Base-by-base conservation (phyloP, 37 sponge, comb jelly and placozoan species). In the Theonella swinhoei region DNA sequence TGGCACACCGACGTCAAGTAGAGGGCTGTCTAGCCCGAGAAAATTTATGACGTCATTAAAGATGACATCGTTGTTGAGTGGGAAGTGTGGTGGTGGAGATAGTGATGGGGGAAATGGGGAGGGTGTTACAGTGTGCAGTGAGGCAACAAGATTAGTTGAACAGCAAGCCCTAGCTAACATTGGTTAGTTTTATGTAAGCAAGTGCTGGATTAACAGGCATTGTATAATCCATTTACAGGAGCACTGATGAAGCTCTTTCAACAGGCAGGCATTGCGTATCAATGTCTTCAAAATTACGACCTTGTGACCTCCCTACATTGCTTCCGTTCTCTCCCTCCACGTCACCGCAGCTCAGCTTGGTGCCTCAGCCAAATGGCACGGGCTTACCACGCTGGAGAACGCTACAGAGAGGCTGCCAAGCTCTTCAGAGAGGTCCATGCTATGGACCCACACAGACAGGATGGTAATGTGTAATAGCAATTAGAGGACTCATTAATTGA, bases 281-380 rank as follows among this genome's bases (percentile, higher is more conserved):
- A 79, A 33, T 66, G 83, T 29, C 83, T 98, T n/a, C 62, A 35
- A 26, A 33, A 19, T 26, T 96, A 85, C 47, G 81, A 98, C 59
- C 89, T 91, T n/a, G 75, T 31, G 31, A 28, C 74, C 39, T 83
- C 90, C 1, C 64, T 95, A 2, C 31, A 76, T 17, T 70, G 81
- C 54, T 94, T 98, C 77, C 75, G 74, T 59, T 54, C 62, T 20
- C 85, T 98, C 43, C 94, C 98, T 1, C 38, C 74, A 17, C 74
- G 85, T 72, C 98, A 98, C 39, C 26, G 42, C 66, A 40, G 65
- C 22, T 89, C 96, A 0, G 65, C 92, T 32, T 96, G 98, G 98
- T 94, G 95, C 4, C 68, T 86, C 9, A 85, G 72, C 30, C 87
- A 94, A 42, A 11, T 94, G 42, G 98, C 85, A 8, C 59, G 80